A percentile compares a stretch with the other conserved stretches of the same genome.
Evolutionary conservation across 1,140 invertebrate species (phyloP).

Genomic region (Penaeus vannamei): DNA sequence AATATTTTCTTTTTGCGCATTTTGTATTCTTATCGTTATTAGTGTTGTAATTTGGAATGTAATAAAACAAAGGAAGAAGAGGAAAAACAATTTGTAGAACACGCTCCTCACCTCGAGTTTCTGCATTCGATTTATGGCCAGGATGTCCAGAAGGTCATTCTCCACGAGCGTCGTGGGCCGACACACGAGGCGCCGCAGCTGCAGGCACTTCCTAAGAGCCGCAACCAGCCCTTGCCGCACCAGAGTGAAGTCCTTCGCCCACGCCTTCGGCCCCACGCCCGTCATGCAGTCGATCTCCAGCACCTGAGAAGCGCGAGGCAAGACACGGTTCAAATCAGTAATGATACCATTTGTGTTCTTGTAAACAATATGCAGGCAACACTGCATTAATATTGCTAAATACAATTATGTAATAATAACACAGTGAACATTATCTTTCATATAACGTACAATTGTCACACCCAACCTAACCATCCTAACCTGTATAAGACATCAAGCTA

Average conservation of each 20-base stretch:
- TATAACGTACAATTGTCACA: too few relatives aligned
- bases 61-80: too few relatives aligned
- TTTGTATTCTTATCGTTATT: too few relatives aligned
- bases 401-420: too few relatives aligned
- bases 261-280: conserved; percentile 66
- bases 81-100: neutral
- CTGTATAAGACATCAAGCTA: too few relatives aligned
- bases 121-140: conserved; percentile 49
- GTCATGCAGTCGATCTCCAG: conserved; percentile 67
- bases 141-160: conserved; percentile 58
- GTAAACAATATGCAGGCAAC: too few relatives aligned
- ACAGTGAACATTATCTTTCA: too few relatives aligned
- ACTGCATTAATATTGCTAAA: too few relatives aligned
- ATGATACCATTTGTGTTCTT: too few relatives aligned
- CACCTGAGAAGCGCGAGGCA: conserved; percentile 21
- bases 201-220: conserved; percentile 41
- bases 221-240: conserved; percentile 59
- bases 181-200: conserved; percentile 53
- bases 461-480: too few relatives aligned
- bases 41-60: neutral
- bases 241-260: conserved; percentile 67
- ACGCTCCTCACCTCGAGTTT: conserved; percentile 56
- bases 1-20: neutral
- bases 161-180: conserved; percentile 65
- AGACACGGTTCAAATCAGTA: neutral